A percentile compares a stretch with the other conserved stretches of the same genome.
Evolutionary conservation across 1,140 invertebrate genomes (phyloP).

Genomic region (Pygmarrhopalites habei): DNA sequence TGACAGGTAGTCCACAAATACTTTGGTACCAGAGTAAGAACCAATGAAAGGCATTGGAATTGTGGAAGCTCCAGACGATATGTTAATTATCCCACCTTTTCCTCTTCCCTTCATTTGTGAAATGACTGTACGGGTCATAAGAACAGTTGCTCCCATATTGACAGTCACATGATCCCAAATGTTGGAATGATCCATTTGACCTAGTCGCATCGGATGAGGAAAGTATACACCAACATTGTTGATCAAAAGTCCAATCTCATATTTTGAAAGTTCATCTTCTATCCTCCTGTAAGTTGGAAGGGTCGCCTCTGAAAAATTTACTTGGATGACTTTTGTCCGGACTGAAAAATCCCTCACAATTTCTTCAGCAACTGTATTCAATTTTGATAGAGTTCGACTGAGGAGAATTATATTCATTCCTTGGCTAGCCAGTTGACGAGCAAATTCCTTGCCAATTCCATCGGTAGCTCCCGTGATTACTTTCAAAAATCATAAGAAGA

Average conservation of each 20-base stretch:
- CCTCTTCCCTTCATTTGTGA: slow-evolving; percentile 68
- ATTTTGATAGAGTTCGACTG: slow-evolving; percentile 67
- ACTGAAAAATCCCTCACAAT: slow-evolving; percentile 61
- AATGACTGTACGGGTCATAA: not conserved
- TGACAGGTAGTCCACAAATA: too few species aligned
- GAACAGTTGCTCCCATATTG: not conserved
- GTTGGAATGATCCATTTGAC: not conserved
- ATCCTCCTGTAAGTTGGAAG: slow-evolving; percentile 68
- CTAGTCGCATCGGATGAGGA: slow-evolving; percentile 71
- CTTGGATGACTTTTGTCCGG: slow-evolving; percentile 68
- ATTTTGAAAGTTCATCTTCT: slow-evolving; percentile 54
- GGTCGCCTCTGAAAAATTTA: slow-evolving; percentile 64
- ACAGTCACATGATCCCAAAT: not conserved
- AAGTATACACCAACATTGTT: slow-evolving; percentile 94
- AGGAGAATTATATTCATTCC: slow-evolving; percentile 79
- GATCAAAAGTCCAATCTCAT: slow-evolving; percentile 47
- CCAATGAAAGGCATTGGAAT: too few species aligned
- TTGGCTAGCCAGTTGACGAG: slow-evolving; percentile 67
- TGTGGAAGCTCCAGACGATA: slow-evolving; percentile 57
- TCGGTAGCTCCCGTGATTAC: slow-evolving; percentile 86
- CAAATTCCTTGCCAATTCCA: slow-evolving; percentile 86
- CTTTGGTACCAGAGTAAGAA: too few species aligned
- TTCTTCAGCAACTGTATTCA: slow-evolving; percentile 62
- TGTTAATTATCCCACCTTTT: slow-evolving; percentile 82
- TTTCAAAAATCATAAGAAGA: slow-evolving; percentile 43